Evolutionary conservation across 2,113 vertebrate genomes (phyloP).

Genomic region (Oenanthe melanoleuca): DNA sequence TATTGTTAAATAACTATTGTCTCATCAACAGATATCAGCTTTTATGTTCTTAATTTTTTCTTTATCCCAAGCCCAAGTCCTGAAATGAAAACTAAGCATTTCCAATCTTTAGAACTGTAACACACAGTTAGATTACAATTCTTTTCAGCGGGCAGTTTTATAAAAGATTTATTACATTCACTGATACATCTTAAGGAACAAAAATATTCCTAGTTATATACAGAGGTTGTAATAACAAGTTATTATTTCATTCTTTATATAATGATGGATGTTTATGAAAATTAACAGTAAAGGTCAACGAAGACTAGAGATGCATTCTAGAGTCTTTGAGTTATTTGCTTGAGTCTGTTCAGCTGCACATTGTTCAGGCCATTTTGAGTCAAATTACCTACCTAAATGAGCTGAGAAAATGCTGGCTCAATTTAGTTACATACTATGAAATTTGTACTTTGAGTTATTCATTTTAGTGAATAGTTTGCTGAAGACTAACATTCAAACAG

Average conservation of each 20-base stretch:
- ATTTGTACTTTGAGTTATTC: conserved; percentile 62
- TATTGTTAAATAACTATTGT: conserved; percentile 1
- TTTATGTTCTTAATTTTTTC: neutral
- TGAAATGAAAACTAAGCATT: neutral
- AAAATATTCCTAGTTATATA: neutral
- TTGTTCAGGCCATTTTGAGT: conserved; percentile 44
- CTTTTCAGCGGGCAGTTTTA: neutral
- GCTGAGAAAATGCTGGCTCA: conserved; percentile 57
- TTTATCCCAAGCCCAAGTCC: neutral
- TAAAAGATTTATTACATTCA: neutral
- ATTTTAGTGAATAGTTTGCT: conserved; percentile 66
- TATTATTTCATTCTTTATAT: neutral
- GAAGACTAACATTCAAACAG: conserved; percentile 71
- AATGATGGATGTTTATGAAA: neutral
- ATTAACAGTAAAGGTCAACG: neutral
- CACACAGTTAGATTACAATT: neutral
- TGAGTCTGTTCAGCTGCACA: conserved; percentile 11
- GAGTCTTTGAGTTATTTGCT: neutral
- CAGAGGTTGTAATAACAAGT: neutral
- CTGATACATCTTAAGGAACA: neutral
- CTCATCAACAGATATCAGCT: neutral
- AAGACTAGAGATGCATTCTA: neutral
- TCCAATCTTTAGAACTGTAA: neutral
- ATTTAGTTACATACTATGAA: conserved; percentile 57
- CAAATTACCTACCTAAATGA: conserved; percentile 52